A percentile compares a stretch with the other conserved stretches of the same genome.
phyloP scores from a whole-genome alignment of 2,113 vertebrate genomes.

The Melanerpes aurifrons region DNA sequence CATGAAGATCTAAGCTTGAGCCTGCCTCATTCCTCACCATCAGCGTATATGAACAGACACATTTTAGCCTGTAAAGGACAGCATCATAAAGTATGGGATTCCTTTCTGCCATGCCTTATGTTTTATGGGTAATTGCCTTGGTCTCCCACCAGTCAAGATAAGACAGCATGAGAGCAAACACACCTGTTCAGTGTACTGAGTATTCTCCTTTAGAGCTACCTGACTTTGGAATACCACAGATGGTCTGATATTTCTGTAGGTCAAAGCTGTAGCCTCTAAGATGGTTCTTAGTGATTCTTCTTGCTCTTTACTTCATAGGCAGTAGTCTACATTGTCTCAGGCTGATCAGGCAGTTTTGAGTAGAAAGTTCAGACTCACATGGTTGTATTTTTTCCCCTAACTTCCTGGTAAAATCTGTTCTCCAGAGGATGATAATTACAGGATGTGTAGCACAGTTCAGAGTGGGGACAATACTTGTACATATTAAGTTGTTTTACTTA shows the following conservation, averaged over 20 bases:
- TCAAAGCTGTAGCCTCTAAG: neutral
- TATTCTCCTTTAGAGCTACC: neutral
- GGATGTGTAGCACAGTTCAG: neutral
- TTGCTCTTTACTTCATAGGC: neutral
- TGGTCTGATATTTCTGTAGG: neutral
- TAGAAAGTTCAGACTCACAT: neutral
- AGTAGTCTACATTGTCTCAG: neutral
- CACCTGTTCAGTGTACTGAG: neutral
- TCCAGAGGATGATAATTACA: neutral
- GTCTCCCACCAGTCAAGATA: neutral
- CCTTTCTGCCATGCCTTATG: rapidly evolving
- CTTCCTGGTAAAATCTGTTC: neutral
- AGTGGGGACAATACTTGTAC: neutral
- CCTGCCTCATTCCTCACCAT: neutral
- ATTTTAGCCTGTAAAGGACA: neutral
- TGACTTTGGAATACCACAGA: neutral
- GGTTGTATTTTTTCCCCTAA: neutral
- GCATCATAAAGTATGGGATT: neutral
- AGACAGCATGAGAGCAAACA: neutral
- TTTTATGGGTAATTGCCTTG: neutral
- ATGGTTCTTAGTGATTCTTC: neutral
- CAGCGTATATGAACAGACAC: neutral
- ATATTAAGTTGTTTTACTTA: neutral
- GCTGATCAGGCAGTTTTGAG: neutral
- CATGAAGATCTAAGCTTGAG: neutral